phyloP scores from a whole-genome alignment of 2,888 invertebrate species.

The Cloeon dipterum region DNA sequence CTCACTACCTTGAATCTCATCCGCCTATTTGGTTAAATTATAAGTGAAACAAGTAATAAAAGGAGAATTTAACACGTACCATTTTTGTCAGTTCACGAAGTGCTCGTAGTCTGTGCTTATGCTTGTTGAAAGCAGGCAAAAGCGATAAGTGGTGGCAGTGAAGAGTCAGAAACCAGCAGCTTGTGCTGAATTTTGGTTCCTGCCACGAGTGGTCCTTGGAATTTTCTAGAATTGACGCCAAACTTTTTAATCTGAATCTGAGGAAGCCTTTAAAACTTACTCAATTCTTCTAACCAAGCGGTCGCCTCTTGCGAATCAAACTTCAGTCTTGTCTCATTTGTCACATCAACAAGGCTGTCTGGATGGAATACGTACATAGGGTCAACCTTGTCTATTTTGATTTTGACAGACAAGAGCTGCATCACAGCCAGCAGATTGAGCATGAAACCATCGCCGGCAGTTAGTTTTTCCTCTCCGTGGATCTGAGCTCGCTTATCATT shows the following conservation, averaged over 20 bases:
- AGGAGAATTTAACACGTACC: slow-evolving; percentile 17
- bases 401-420: slow-evolving; percentile 67
- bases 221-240: no score
- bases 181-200: slow-evolving; percentile 79
- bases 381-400: slow-evolving; percentile 77
- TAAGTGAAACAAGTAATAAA: neutral
- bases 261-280: no score
- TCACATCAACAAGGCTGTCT: slow-evolving; percentile 43
- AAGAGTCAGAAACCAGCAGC: slow-evolving; percentile 90
- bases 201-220: slow-evolving; percentile 26
- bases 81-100: slow-evolving; percentile 71
- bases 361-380: slow-evolving; percentile 73
- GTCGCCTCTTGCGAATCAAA: slow-evolving; percentile 60
- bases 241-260: no score
- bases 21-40: slow-evolving; percentile 16
- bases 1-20: slow-evolving; percentile 61
- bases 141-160: slow-evolving; percentile 64
- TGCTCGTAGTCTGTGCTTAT: slow-evolving; percentile 47
- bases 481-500: slow-evolving; percentile 80
- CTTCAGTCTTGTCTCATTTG: slow-evolving; percentile 59
- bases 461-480: slow-evolving; percentile 63
- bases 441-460: slow-evolving; percentile 90
- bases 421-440: slow-evolving; percentile 77
- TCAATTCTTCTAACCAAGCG: slow-evolving; percentile 43
- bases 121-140: slow-evolving; percentile 69